Evolutionary conservation across 1,140 invertebrate species (phyloP).

Genomic region (Helicoverpa armigera): DNA sequence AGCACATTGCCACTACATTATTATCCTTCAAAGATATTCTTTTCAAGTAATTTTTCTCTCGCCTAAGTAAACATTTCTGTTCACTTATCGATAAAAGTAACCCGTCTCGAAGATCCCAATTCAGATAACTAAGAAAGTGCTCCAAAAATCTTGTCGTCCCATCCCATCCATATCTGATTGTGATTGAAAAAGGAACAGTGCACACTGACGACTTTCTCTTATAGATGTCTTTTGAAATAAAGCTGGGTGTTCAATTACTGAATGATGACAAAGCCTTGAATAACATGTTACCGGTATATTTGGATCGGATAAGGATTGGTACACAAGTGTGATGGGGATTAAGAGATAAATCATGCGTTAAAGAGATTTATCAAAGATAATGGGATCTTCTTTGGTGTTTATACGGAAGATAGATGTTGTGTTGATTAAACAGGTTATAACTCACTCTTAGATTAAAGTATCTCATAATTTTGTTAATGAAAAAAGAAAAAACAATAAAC

Average conservation of each 20-base stretch:
- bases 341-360: conserved; percentile 6
- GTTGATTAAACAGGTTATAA: no score
- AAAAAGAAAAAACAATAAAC: no score
- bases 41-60: not conserved
- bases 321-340: not conserved
- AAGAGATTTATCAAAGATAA: not conserved
- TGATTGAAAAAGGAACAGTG: not conserved
- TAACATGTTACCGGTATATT: conserved; percentile 21
- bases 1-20: no score
- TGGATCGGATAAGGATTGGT: conserved; percentile 5
- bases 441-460: no score
- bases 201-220: conserved; percentile 13
- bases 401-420: no score
- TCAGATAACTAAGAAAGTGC: not conserved
- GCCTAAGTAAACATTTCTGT: not conserved
- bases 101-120: not conserved
- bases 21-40: no score
- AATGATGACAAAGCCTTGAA: conserved; percentile 6
- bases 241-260: conserved; percentile 5
- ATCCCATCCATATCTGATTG: not conserved
- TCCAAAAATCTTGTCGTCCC: not conserved
- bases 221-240: conserved; percentile 5
- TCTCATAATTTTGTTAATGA: no score
- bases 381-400: not conserved
- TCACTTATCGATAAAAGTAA: not conserved